phyloP scores from a whole-genome alignment of 2,113 vertebrate species.

The Lamprologus lemairii region DNA sequence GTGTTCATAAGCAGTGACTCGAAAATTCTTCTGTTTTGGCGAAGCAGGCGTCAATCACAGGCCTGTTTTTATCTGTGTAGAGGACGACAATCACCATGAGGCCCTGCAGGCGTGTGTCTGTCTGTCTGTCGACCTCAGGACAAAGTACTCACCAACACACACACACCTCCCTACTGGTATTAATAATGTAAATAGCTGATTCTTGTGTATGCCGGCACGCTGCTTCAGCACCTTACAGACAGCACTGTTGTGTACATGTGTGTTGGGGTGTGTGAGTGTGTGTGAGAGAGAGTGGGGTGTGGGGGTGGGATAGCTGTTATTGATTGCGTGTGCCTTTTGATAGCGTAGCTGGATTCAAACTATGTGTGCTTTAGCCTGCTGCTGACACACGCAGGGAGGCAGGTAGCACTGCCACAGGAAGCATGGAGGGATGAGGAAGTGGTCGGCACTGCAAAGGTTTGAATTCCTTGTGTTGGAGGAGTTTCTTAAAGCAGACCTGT shows the following conservation, averaged over 20 bases:
- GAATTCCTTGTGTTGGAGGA: neutral
- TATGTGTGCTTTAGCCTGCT: constrained; percentile 13
- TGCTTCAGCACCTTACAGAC: constrained; percentile 67
- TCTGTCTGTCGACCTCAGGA: constrained; percentile 18
- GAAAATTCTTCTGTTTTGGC: neutral
- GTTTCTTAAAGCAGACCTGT: neutral
- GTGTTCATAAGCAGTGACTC: neutral
- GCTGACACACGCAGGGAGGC: neutral
- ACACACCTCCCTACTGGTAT: constrained; percentile 7
- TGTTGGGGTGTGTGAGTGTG: neutral
- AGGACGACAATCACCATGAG: neutral
- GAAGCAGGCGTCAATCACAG: neutral
- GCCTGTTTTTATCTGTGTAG: neutral
- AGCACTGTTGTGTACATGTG: constrained; percentile 9
- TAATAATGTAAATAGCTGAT: constrained; percentile 44
- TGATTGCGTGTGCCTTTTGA: neutral
- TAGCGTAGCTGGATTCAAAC: neutral
- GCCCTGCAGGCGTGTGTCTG: neutral
- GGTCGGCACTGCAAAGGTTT: neutral
- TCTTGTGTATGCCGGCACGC: constrained; percentile 21
- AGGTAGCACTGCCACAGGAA: neutral
- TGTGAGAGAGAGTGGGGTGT: neutral
- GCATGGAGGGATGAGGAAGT: too few relatives aligned
- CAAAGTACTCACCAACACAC: neutral
- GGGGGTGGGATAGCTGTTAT: neutral